These are phyloP conservation scores for Onthophagus sagittarius DNA, from an alignment of 2,888 invertebrate genomes.

Conservation along the genomic window DNA sequence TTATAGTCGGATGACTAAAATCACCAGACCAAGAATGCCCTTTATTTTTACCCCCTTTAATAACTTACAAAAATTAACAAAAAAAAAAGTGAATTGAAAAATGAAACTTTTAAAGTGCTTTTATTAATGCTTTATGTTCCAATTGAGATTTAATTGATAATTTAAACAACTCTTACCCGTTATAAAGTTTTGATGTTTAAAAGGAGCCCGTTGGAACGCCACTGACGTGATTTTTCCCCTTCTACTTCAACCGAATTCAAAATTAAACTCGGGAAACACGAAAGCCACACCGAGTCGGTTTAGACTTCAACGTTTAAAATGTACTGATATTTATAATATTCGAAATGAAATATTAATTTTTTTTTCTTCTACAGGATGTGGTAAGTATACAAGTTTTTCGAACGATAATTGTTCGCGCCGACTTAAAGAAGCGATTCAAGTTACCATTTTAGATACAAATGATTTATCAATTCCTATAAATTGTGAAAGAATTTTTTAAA, in stretches of 20 bases:
- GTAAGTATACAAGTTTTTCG: too few species aligned
- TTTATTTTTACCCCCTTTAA: too few species aligned
- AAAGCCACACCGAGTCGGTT: background rate
- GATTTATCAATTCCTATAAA: too few species aligned
- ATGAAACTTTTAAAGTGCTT: too few species aligned
- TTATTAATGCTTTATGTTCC: too few species aligned
- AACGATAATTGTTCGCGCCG: too few species aligned
- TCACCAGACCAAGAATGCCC: background rate
- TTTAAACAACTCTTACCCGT: background rate
- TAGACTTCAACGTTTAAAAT: background rate
- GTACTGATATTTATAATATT: background rate
- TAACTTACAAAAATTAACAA: too few species aligned
- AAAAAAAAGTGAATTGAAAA: too few species aligned
- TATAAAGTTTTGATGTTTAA: constrained; percentile 37
- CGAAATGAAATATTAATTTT: background rate
- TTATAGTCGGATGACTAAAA: background rate
- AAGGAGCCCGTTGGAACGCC: constrained; percentile 43
- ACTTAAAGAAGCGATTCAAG: too few species aligned
- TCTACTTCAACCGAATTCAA: constrained; percentile 28
- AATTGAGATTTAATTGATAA: background rate
- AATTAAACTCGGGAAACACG: constrained; percentile 17
- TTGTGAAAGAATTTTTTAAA: too few species aligned
- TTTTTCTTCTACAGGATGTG: too few species aligned
- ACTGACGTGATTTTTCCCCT: constrained; percentile 42
- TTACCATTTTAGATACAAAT: too few species aligned